Conservation (phyloP, 2,888 invertebrate species). For the Antitype chi region DNA sequence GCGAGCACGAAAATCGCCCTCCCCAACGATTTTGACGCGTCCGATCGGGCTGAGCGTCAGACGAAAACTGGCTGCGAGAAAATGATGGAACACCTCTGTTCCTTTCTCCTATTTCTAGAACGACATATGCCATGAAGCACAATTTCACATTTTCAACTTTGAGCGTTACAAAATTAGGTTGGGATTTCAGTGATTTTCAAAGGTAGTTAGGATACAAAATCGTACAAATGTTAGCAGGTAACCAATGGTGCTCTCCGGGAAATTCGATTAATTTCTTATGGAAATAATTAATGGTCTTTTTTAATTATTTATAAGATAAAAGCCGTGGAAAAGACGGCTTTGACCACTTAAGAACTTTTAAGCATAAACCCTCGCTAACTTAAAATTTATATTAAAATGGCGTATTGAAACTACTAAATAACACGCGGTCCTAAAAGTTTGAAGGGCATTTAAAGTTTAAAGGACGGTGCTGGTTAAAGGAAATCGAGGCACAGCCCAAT, state of each 20-base stretch:
- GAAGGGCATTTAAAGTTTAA: neutral
- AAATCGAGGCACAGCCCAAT: no score
- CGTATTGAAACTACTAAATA: no score
- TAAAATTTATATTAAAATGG: neutral
- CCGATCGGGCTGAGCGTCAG: constrained; percentile 63
- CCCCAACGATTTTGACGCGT: constrained; percentile 60
- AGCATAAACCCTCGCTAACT: neutral
- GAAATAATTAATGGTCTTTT: constrained; percentile 75
- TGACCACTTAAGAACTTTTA: constrained; percentile 9
- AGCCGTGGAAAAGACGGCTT: constrained; percentile 13
- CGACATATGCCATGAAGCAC: constrained; percentile 67
- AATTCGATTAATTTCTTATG: constrained; percentile 72
- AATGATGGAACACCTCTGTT: constrained; percentile 81
- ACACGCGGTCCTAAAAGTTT: neutral
- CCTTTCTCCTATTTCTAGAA: constrained; percentile 67
- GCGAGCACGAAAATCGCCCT: constrained; percentile 56
- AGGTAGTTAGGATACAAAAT: constrained; percentile 42
- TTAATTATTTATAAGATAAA: constrained; percentile 73
- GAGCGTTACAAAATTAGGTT: fast-evolving
- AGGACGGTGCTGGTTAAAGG: no score
- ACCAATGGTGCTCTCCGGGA: constrained; percentile 69
- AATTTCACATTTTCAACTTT: constrained; percentile 44
- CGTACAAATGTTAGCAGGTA: constrained; percentile 78
- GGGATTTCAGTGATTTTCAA: constrained; percentile 1
- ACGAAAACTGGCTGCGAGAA: constrained; percentile 77